Evolutionary conservation across 2,113 vertebrate species (phyloP), one percentile per base, ranked within the genome.

Genomic region (Scomber japonicus): DNA sequence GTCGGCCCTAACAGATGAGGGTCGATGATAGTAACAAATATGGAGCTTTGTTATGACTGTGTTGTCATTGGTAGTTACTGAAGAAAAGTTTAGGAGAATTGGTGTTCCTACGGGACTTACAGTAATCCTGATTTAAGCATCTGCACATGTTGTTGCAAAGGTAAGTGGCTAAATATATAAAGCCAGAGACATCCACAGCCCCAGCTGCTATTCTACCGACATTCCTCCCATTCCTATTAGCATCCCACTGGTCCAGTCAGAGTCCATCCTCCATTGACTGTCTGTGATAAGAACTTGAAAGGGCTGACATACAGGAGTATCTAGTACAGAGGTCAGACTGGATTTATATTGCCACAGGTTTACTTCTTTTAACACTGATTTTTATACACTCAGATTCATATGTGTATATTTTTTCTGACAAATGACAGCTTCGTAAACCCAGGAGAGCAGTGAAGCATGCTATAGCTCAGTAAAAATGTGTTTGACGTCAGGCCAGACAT

Each of bases 191-290:
- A 55, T 87, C 17, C 71, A 44, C 62, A 44, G 63, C 17, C 35
- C 80, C 76, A 78, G 80, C 73, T 86, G 84, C 79, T 88, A 9
- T 82, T 90, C 62, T 55, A 54, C 66, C 75, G 78, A 87, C 90
- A 93, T 94, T 93, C 91, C 75, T 92, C 66, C 81, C 88, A 91
- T 94, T 93, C 91, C 84, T 91, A 9, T 61, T 66, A 48, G 84
- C 85, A 81, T 86, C 90, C 70, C 78, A 84, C 70, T 70, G 89
- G 79, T 50, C 44, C 66, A 68, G 78, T 71, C 73, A 48, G 69
- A 78, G 69, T 83, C 82, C 68, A 71, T 83, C 73, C 87, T 81
- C 66, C 53, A 9, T 85, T 69, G 62, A 65, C 75, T 76, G 30
- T 81, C 73, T 76, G 69, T 51, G 89, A 91, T 90, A 91, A 93